Evolutionary conservation across 2,113 vertebrate species (phyloP), one percentile per base, ranked within the genome.

Genomic region (Poicephalus meyeri): DNA sequence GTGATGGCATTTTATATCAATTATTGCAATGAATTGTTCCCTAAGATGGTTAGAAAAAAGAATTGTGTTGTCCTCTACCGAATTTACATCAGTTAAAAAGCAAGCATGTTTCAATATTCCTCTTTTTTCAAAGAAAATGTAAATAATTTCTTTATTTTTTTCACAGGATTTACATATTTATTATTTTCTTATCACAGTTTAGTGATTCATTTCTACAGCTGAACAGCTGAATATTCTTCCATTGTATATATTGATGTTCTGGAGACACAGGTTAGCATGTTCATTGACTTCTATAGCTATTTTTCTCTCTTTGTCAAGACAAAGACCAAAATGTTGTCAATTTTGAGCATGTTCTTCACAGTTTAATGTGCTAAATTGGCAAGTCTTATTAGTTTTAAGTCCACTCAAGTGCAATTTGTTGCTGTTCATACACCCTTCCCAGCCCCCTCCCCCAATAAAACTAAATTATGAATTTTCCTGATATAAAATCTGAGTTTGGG

Each of bases 11-110:
- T 98, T 98, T 98, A 98, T 99, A 98, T 98, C 98, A 99, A 99
- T 99, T 99, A 99, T 99, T 99, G 99, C 99, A 98, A 99, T 99
- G 99, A 98, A 98, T 98, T 98, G 97, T 99, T 99, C 98, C 98
- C 99, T 99, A 99, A 99, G 98, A 99, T 99, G 99, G 98, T 99
- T 99, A 99, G 99, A 99, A 99, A 99, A 99, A 99, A 99, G 98
- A 99, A 98, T 98, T 97, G 98, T 98, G 97, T 99, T 98, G 98
- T 99, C 98, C 98, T 98, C 98, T 99, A 99, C 98, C 91, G 98
- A 98, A 99, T 99, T 99, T 99, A 99, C 98, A 98, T 98, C 98
- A 97, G 98, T 99, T 99, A 99, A 99, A 99, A 99, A 99, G 99
- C 99, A 99, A 99, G 98, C 99, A 99, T 97, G 98, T 98, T 98